Base-by-base conservation (phyloP, 2,113 vertebrate species). In the Pan paniscus region DNA sequence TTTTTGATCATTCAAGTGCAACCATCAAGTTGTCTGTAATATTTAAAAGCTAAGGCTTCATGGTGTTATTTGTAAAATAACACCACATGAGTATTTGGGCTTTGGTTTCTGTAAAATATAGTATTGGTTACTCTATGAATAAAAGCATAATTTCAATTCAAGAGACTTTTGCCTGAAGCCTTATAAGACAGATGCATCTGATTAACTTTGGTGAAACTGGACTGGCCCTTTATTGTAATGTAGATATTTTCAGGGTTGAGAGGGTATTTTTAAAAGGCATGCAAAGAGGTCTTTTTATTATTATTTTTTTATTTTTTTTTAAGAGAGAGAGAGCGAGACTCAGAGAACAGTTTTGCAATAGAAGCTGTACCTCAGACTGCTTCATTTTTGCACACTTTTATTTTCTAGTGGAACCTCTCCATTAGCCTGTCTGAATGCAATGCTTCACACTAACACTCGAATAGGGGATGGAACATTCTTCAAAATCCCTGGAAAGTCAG, bases 381-480 rank as follows among this genome's bases (percentile, higher is more conserved):
- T 97, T 98, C 95, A 98, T 98, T 96, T 98, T 94, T 95, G 88
- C 81, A 89, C 90, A 92, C 98, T 98, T 99, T 98, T 99, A 93
- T 99, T 98, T 98, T 99, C 98, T 98, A 99, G 99, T 99, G 99
- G 99, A 98, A 99, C 99, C 93, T 99, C 99, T 99, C 99, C 99
- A 96, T 99, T 99, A 99, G 99, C 99, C 98, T 99, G 99, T 98
- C 98, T 99, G 98, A 99, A 99, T 99, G 99, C 99, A 97, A 99
- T 99, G 99, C 99, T 99, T 98, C 99, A 99, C 97, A 99, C 98
- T 98, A 99, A 99, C 98, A 99, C 99, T 97, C 99, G 99, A 95
- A 98, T 99, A 98, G 99, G 99, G 98, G 99, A 99, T 99, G 99
- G 99, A 98, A 99, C 99, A 79, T 99, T 99, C 99, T 99, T 99